These are phyloP conservation scores for Raja brachyura DNA, from an alignment of 2,113 vertebrate genomes.

Conservation along the genomic window DNA sequence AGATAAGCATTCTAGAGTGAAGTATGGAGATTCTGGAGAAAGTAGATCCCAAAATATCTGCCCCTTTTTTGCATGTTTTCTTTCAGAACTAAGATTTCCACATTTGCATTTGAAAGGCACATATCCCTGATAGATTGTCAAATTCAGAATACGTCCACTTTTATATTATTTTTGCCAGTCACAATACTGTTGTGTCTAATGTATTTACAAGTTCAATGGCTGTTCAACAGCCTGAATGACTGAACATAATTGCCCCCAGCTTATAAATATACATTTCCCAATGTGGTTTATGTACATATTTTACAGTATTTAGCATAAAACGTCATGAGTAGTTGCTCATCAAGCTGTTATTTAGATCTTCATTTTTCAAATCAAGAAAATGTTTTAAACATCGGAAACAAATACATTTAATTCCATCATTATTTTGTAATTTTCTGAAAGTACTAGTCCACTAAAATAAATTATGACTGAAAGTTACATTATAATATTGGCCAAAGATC, in stretches of 20 bases:
- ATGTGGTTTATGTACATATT: not conserved
- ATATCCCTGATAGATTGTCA: not conserved
- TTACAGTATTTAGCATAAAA: not conserved
- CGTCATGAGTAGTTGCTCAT: too few species aligned
- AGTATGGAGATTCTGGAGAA: not conserved
- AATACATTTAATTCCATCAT: not conserved
- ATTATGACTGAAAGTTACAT: not conserved
- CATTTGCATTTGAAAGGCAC: not conserved
- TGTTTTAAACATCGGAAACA: not conserved
- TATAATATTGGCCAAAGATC: not conserved
- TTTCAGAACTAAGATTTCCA: not conserved
- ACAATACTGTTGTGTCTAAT: not conserved
- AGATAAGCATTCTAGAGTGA: not conserved
- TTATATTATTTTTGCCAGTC: not conserved
- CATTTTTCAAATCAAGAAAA: not conserved
- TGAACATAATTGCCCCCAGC: not conserved
- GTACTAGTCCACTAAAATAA: not conserved
- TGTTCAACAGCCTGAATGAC: not conserved
- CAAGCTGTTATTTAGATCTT: not conserved
- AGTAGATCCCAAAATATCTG: not conserved
- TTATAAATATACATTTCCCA: not conserved
- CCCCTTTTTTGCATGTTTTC: not conserved
- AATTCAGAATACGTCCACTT: not conserved
- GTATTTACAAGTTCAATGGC: not conserved
- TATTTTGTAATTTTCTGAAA: conserved; percentile 18